Base-by-base conservation (phyloP, 2,888 invertebrate species). In the Dasysyrphus albostriatus region DNA sequence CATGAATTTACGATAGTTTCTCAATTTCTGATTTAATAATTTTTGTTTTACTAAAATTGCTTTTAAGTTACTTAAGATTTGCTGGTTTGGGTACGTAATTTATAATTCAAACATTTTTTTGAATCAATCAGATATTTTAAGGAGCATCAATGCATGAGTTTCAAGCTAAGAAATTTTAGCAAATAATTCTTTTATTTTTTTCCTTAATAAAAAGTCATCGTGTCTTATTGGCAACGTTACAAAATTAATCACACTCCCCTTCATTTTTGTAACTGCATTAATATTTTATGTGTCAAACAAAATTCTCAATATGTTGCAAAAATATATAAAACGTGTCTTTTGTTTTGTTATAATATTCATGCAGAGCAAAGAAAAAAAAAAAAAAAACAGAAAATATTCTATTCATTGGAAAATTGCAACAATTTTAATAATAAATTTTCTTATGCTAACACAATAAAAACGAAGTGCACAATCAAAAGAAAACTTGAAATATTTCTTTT, bases 221-320 rank as follows among this genome's bases (percentile, higher is more conserved):
- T 61, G 24, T 39, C 56, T 32, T 5, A 0, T 79, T 83, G 83
- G 69, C 83, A 74, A 56, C 5, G 12, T 49, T 32, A 74, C 79
- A 83, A 83, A 19, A 49, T 29, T 24, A 16, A 37, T 61, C 24
- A 51, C 49, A 51, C 37, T 19, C 16, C 37, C 4, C 49, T 80
- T 67, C 59, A 51, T 61, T 61, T 54, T 69, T 56, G 54, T 75
- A 39, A 61, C 58, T 72, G 58, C 37, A 73, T 59, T 34, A 8
- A 65, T 56, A 73, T 72, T 72, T 65, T 24, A 34, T 44, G 32
- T 76, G 70, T 61, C 69, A 54, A 49, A 58, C 47, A 10, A 10
- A 34, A 10, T 12, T 59, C 70, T 34, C 10, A 5, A 39, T 37
- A 61, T 63, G 44, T 54, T 51, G 24, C 9, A 65, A 39, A 63